Conservation (phyloP, 2,113 vertebrate genomes). For the Rhombomys opimus region DNA sequence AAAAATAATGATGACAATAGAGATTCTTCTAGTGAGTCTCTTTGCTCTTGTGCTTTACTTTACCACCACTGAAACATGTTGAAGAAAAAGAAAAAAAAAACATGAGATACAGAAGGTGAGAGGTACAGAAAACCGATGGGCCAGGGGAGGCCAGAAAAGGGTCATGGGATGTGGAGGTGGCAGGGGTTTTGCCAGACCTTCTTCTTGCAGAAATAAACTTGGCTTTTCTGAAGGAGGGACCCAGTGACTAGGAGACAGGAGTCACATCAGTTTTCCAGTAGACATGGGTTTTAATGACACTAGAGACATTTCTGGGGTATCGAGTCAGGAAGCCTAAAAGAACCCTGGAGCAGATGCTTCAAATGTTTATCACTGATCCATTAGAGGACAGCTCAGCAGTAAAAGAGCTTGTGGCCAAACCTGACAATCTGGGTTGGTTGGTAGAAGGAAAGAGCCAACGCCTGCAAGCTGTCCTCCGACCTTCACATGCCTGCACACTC, state of each 20-base stretch:
- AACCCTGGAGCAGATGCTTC: neutral
- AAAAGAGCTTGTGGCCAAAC: neutral
- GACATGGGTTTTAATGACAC: neutral
- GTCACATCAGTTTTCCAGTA: neutral
- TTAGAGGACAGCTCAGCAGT: neutral
- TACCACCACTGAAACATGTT: neutral
- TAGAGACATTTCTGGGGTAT: neutral
- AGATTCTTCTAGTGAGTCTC: neutral
- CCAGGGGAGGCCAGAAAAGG: neutral
- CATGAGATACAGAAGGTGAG: neutral
- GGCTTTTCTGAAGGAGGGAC: neutral
- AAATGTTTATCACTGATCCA: neutral
- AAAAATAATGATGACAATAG: neutral
- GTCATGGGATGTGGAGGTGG: accelerated
- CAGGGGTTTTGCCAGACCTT: neutral
- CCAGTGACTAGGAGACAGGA: neutral
- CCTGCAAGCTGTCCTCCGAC: neutral
- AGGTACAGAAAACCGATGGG: neutral
- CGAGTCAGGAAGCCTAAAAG: neutral
- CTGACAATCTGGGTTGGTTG: neutral
- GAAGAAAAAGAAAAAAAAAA: neutral
- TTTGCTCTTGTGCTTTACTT: neutral
- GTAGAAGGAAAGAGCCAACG: neutral
- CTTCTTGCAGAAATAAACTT: neutral
- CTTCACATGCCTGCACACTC: neutral